Conservation (phyloP, 2,888 invertebrate species). For the Eristalinus aeneus region DNA sequence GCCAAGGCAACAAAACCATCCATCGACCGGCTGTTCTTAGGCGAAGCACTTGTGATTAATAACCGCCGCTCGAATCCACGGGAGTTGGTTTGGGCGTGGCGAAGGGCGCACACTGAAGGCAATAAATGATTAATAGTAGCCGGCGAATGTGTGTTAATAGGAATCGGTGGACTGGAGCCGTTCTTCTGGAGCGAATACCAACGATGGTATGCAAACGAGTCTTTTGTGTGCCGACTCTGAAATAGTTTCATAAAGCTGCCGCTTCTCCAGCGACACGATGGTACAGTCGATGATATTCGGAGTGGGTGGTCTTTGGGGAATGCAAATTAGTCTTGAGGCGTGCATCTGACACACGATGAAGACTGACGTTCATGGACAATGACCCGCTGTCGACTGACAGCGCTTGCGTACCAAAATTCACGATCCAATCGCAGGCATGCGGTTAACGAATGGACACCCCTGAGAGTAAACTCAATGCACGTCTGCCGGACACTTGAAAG, state of each 20-base stretch:
- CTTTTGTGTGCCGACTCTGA: background rate
- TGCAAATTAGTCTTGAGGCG: too few species aligned
- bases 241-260: background rate
- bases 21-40: background rate
- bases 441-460: too few species aligned
- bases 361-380: too few species aligned
- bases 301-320: background rate
- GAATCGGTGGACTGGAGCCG: background rate
- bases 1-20: background rate
- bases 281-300: background rate
- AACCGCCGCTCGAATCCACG: background rate
- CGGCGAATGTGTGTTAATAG: background rate
- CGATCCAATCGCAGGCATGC: too few species aligned
- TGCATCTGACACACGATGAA: too few species aligned
- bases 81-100: constrained; percentile 16
- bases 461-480: too few species aligned
- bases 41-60: constrained; percentile 11
- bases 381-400: too few species aligned
- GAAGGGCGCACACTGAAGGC: constrained; percentile 5
- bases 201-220: background rate
- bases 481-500: too few species aligned
- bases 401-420: too few species aligned
- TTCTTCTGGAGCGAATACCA: background rate
- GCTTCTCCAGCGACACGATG: background rate
- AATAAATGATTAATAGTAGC: background rate